Evolutionary conservation across 1,140 invertebrate species (phyloP).

Genomic region (Harpegnathos saltator): DNA sequence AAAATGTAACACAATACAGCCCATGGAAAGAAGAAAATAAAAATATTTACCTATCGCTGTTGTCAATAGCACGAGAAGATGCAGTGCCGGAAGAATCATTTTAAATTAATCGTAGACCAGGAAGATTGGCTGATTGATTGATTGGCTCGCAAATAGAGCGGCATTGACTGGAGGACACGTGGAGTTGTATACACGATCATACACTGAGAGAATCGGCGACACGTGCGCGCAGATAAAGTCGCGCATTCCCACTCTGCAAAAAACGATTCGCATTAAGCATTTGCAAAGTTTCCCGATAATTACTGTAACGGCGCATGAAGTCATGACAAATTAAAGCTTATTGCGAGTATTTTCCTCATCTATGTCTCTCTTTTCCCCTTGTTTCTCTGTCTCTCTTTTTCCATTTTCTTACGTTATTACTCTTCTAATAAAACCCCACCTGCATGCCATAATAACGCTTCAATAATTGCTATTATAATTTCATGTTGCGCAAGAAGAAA

Average conservation of each 20-base stretch:
- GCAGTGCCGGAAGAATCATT: conserved; percentile 23
- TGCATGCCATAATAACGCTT: neutral
- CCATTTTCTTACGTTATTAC: neutral
- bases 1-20: neutral
- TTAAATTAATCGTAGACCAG: conserved; percentile 44
- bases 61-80: conserved; percentile 8
- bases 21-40: neutral
- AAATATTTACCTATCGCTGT: conserved; percentile 19
- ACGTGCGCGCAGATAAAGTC: conserved; percentile 58
- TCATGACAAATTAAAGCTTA: too few relatives aligned
- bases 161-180: neutral
- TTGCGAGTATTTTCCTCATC: too few relatives aligned
- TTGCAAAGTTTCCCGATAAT: conserved; percentile 2
- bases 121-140: neutral
- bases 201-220: conserved; percentile 44
- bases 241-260: conserved; percentile 64
- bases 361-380: too few relatives aligned
- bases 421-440: too few relatives aligned
- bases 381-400: neutral
- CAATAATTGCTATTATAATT: neutral
- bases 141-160: conserved; percentile 30
- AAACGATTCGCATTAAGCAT: conserved; percentile 1
- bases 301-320: neutral
- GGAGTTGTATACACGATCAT: conserved; percentile 13
- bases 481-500: neutral